Base-by-base conservation (phyloP, 1,140 invertebrate genomes). In the Contarinia nasturtii region DNA sequence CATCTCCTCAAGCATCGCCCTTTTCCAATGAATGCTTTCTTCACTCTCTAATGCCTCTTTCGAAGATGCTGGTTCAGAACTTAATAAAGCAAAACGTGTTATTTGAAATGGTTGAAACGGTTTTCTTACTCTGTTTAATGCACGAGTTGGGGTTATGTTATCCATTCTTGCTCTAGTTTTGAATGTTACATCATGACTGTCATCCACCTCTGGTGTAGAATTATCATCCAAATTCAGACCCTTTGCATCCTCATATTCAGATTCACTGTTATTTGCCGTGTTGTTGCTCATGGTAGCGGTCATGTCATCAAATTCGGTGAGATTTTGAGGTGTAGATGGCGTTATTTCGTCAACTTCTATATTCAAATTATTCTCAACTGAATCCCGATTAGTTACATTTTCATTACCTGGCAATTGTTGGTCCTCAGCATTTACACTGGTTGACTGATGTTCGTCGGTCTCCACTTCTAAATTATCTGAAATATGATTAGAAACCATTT, bases 31-130 rank as follows among this genome's bases (percentile, higher is more conserved):
- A 0, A 43, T 36, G 2, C 8, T 43, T 22, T 52, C 21, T 22
- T 40, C 40, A 19, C 49, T 42, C 44, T 14, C 33, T 22, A 55
- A 34, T 7, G 54, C 52, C 43, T 57, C 52, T 45, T 54, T 44
- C 5, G 49, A 7, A 7, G 42, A 60, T 58, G 1, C 67, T 33
- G 21, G 17, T 48, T 47, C 57, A 11, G n/a, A 36, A 36, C 34
- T 8, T 10, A n/a, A 36, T 36, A n/a, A 36, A 36, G 8, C n/a
- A 10, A 8, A n/a, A 10, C 34, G n/a, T 36, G n/a, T 36, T 36
- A 36, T n/a, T 10, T n/a, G 34, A 10, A 10, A 10, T n/a, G 34
- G 34, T 36, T 8, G 34, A 36, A 36, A 10, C n/a, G 8, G 8
- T 36, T 36, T 36, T 8, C n/a, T 36, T 36, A 36, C n/a, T 36